Conservation (phyloP, 2,113 vertebrate genomes). For the Phasianus colchicus region DNA sequence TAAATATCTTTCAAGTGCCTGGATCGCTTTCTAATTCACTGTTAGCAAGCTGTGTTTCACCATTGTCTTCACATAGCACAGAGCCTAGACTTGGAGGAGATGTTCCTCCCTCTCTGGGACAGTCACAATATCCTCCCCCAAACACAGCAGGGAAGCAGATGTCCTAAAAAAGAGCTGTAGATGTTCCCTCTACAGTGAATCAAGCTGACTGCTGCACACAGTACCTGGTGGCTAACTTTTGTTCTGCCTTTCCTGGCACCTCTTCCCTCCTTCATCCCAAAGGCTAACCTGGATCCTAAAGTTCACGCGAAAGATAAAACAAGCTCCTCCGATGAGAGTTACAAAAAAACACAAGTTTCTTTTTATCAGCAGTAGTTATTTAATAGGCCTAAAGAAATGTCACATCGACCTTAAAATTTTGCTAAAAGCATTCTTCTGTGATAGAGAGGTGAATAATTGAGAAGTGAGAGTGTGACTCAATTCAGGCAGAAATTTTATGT, state of each 20-base stretch:
- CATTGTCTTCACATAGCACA: rapidly evolving
- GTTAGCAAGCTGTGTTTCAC: neutral
- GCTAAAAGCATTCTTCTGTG: neutral
- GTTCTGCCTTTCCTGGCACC: rapidly evolving
- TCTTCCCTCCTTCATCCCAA: neutral
- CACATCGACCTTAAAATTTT: neutral
- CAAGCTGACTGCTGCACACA: neutral
- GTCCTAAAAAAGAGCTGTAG: neutral
- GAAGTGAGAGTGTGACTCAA: neutral
- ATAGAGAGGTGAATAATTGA: neutral
- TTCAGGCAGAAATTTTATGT: neutral
- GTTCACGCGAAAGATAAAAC: neutral
- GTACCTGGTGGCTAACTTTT: neutral
- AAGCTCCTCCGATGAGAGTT: neutral
- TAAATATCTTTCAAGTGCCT: neutral
- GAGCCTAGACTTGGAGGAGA: neutral
- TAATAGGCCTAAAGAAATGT: neutral
- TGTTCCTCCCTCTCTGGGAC: rapidly evolving
- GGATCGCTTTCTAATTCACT: rapidly evolving
- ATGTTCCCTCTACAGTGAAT: rapidly evolving
- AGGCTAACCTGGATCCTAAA: neutral
- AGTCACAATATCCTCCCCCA: rapidly evolving
- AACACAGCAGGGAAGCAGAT: neutral
- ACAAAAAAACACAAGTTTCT: neutral
- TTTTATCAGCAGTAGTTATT: neutral